Evolutionary conservation across 2,113 vertebrate species (phyloP).

Genomic region (Paradoxurus hermaphroditus): DNA sequence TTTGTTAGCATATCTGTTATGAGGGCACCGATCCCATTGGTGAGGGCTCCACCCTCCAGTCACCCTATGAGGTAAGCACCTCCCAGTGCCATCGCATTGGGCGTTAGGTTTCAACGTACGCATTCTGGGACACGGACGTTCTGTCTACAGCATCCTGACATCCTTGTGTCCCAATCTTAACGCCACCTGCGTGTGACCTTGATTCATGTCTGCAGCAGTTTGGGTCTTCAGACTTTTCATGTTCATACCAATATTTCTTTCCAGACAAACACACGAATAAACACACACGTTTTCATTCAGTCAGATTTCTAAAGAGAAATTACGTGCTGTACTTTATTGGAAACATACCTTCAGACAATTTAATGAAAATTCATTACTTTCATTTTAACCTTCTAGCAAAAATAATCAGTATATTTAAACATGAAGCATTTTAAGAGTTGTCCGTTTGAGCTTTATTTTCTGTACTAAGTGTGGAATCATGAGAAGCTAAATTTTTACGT

Average conservation of each 20-base stretch:
- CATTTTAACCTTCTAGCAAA: constrained; percentile 34
- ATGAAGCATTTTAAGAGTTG: neutral
- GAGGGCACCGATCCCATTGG: neutral
- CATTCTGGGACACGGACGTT: neutral
- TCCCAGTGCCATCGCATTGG: neutral
- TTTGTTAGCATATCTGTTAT: neutral
- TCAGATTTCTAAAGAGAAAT: constrained; percentile 51
- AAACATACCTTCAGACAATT: constrained; percentile 45
- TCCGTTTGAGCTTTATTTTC: neutral
- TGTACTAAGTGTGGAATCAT: neutral
- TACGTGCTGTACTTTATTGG: neutral
- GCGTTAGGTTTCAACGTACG: neutral
- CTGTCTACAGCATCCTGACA: neutral
- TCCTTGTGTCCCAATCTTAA: neutral
- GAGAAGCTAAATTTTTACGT: neutral
- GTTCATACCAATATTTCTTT: constrained; percentile 24
- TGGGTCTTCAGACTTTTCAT: neutral
- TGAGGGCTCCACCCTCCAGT: neutral
- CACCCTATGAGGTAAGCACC: neutral
- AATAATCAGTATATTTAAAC: neutral
- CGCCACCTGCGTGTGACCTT: no score
- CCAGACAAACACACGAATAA: neutral
- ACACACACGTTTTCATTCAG: constrained; percentile 16
- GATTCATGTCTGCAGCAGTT: neutral
- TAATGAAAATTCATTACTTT: constrained; percentile 30